Percentiles rank a stretch among this genome's conserved stretches.
Conservation (phyloP, 2,888 invertebrate genomes). For the Limnephilus marmoratus region DNA sequence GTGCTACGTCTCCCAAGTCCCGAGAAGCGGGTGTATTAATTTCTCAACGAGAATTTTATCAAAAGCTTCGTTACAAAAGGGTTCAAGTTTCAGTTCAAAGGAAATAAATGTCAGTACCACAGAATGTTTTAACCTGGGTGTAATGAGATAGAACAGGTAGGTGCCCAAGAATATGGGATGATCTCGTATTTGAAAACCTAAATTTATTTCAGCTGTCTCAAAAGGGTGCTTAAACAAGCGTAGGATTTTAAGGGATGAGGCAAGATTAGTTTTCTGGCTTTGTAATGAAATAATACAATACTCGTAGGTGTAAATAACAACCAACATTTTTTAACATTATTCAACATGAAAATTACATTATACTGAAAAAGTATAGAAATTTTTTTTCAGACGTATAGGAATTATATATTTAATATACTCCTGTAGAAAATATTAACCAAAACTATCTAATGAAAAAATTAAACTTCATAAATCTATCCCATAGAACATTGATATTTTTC, state of each 20-base stretch:
- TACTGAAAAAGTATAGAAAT: too few relatives aligned
- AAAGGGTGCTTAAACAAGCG: not conserved
- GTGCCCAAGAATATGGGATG: not conserved
- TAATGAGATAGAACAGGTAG: not conserved
- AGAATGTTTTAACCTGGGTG: not conserved
- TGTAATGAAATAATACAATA: not conserved
- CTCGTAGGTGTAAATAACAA: not conserved
- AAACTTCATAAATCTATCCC: too few relatives aligned
- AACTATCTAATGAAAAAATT: too few relatives aligned
- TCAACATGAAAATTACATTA: too few relatives aligned
- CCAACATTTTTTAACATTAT: not conserved
- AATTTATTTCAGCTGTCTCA: not conserved
- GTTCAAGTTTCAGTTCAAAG: not conserved
- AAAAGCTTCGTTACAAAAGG: slow-evolving; percentile 13
- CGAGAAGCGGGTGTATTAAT: not conserved
- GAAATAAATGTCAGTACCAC: slow-evolving; percentile 13
- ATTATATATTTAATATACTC: too few relatives aligned
- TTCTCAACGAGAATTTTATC: slow-evolving; percentile 2
- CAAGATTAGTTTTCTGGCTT: not conserved
- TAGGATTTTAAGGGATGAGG: not conserved
- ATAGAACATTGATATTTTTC: too few relatives aligned
- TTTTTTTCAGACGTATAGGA: too few relatives aligned
- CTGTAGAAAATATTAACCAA: too few relatives aligned
- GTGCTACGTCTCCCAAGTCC: not conserved
- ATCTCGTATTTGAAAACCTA: not conserved